Percentiles rank a stretch among this genome's conserved stretches.
phyloP scores from a whole-genome alignment of 53 echinoderm and acorn worm genomes.

The Crossaster papposus region DNA sequence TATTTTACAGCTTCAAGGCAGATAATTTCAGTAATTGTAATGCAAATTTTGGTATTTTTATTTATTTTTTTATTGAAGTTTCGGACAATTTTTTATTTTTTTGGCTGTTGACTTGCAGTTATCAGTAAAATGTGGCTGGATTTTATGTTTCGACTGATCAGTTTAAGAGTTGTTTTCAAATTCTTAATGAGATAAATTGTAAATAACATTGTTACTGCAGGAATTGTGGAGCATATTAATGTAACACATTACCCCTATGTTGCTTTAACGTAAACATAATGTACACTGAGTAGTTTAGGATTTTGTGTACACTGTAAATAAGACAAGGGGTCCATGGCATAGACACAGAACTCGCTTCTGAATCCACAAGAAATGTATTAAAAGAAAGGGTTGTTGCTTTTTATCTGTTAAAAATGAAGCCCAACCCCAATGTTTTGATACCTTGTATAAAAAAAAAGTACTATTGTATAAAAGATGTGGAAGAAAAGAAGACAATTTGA shows the following conservation, averaged over 20 bases:
- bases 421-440: slow-evolving; percentile 52
- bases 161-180: neutral
- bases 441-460: slow-evolving; percentile 62
- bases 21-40: slow-evolving; percentile 25
- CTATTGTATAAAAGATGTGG: slow-evolving; percentile 57
- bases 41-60: slow-evolving; percentile 37
- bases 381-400: slow-evolving; percentile 47
- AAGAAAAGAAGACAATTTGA: slow-evolving; percentile 42
- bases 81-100: neutral
- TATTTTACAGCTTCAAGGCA: slow-evolving; percentile 29
- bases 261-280: neutral
- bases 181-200: slow-evolving; percentile 43
- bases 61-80: slow-evolving; percentile 43
- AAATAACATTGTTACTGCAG: slow-evolving; percentile 34
- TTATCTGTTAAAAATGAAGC: slow-evolving; percentile 52
- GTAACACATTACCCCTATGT: slow-evolving; percentile 41
- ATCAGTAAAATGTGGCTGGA: slow-evolving; percentile 13
- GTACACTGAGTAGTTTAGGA: slow-evolving; percentile 13
- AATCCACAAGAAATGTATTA: neutral
- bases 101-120: neutral
- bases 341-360: slow-evolving; percentile 18
- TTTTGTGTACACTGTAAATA: slow-evolving; percentile 29
- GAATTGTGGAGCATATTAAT: slow-evolving; percentile 18
- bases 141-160: slow-evolving; percentile 6
- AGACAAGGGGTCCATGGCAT: slow-evolving; percentile 49